Evolutionary conservation across 2,113 vertebrate genomes (phyloP), one percentile per base, ranked within the genome.

Genomic region (Lipophrys pholis): DNA sequence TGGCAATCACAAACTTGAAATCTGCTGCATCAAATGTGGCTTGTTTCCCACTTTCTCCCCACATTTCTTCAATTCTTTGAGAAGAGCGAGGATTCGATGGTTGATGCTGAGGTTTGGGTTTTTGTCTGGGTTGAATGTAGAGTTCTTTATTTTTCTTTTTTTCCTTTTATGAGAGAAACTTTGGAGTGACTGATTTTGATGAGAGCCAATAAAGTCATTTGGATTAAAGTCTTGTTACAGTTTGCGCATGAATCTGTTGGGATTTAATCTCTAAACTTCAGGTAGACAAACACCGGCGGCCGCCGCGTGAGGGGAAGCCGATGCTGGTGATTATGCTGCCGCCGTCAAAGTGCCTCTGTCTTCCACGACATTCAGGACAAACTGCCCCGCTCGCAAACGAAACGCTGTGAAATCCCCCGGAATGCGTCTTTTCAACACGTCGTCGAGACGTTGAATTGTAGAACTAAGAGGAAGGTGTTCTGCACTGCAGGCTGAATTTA

Each of bases 271-370:
- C 10, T 14, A 42, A 30, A 30, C 21, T 30, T 30, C 21, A 30
- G 5, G 15, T 48, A 5, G 6, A 48, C 45, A 6, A 48, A 48
- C 45, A n/a, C 45, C 5, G 11, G 11, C 21, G 21, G 21, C n/a
- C n/a, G n/a, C n/a, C n/a, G n/a, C n/a, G n/a, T n/a, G n/a, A n/a
- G n/a, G n/a, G n/a, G n/a, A n/a, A n/a, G n/a, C n/a, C n/a, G n/a
- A n/a, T n/a, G n/a, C n/a, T n/a, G n/a, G n/a, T n/a, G n/a, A 4
- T 30, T 4, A 4, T 78, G 74, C 74, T 83, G 74, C 78, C 77
- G 66, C 65, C 42, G 57, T 49, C 50, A 72, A 89, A 82, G 87
- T 84, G 76, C 81, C 81, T 84, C 84, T 5, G 73, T 73, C 78
- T 81, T 53, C 50, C 36, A 50, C 62, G 53, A 45, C 21, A 10